Conservation (phyloP, 2,888 invertebrate species). For the Habrosyne pyritoides region DNA sequence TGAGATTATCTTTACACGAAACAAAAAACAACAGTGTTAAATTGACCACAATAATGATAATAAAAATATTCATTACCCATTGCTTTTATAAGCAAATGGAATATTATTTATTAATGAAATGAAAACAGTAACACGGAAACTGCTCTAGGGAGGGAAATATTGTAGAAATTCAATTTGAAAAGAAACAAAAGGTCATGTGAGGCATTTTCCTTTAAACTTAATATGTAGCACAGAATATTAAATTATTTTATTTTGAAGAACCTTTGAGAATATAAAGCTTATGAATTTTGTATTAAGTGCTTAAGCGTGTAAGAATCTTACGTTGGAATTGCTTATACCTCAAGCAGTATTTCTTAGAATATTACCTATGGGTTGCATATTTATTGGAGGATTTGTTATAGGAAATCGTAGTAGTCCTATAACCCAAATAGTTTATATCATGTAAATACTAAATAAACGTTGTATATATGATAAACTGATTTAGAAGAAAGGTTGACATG, state of each 20-base stretch:
- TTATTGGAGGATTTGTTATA: not conserved
- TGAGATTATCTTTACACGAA: too few relatives aligned
- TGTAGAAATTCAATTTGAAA: slow-evolving; percentile 3
- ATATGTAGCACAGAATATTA: not conserved
- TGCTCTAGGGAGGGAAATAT: slow-evolving; percentile 2
- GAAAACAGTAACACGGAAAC: slow-evolving; percentile 5
- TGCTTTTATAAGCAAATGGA: not conserved
- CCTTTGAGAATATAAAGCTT: not conserved
- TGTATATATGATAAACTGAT: too few relatives aligned
- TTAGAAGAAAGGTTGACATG: too few relatives aligned
- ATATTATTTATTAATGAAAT: slow-evolving; percentile 3
- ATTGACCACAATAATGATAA: not conserved
- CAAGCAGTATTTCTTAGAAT: not conserved
- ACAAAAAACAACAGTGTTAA: too few relatives aligned
- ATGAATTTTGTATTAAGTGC: not conserved
- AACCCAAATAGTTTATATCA: too few relatives aligned
- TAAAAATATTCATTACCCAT: not conserved
- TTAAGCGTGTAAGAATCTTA: not conserved
- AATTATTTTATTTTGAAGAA: not conserved
- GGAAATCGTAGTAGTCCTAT: too few relatives aligned
- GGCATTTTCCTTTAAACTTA: not conserved
- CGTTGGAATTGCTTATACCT: not conserved
- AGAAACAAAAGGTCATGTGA: not conserved
- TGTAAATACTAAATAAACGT: too few relatives aligned
- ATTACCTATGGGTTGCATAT: not conserved